Base-by-base conservation (phyloP, 2,797 vertebrate genomes). In the Vespertilio murinus region DNA sequence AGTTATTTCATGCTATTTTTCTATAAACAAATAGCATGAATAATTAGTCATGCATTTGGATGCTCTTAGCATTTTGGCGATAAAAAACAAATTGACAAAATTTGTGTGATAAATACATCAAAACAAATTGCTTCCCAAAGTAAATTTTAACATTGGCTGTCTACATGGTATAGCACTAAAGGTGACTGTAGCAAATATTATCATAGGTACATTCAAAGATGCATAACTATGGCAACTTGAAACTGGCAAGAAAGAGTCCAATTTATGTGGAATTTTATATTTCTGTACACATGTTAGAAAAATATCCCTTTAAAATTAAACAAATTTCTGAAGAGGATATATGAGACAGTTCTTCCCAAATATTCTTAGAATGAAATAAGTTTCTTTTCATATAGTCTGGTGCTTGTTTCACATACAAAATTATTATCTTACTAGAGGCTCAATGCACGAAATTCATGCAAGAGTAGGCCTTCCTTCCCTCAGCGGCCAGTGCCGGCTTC, bases 291-390 rank as follows among this genome's bases (percentile, higher is more conserved):
- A 22, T 87, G 52, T 85, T 65, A 75, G 79, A 82, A 88, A 23
- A 80, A 79, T 93, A 65, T 52, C 49, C 40, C 80, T 71, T 94
- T 93, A 61, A 30, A 61, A 61, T 30, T 6, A 30, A 91, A 86
- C 42, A 45, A 84, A 73, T 82, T 95, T 93, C 65, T 61, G 64
- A 84, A 45, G 40, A 82, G 59, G 45, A 40, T 90, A 35, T 75
- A 10, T 96, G 67, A 83, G 28, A 54, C 8, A 82, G 56, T 92
- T 93, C 75, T 91, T 85, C 77, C 70, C 65, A 88, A 95, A 93
- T 77, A 49, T 52, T 88, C n/a, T 94, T 93, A 74, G n/a, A 65
- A 67, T 90, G 49, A 90, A 75, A 78, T 49, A 87, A 74, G 8
- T 47, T 89, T 96, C 40, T 90, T 90, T 92, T 90, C 59, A 49